These are phyloP conservation scores for Eutrigla gurnardus DNA, from an alignment of 2,797 vertebrate genomes.

Conservation along the genomic window DNA sequence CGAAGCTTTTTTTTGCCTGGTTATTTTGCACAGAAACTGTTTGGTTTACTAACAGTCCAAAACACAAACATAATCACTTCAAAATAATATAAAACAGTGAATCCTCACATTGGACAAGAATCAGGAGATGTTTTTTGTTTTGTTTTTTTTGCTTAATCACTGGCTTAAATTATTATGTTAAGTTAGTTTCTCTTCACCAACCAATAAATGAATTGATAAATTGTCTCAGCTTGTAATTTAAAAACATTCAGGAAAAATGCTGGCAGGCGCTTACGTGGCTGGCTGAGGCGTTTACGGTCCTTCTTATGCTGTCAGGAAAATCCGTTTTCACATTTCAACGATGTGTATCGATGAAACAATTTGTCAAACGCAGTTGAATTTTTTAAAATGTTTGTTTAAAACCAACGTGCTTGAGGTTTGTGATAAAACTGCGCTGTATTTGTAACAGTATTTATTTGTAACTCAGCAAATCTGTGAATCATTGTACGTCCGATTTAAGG, in stretches of 20 bases:
- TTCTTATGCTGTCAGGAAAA: slow-evolving; percentile 14
- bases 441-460: background rate
- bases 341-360: background rate
- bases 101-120: background rate
- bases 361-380: too few relatives aligned
- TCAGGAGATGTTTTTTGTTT: too few relatives aligned
- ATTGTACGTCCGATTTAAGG: background rate
- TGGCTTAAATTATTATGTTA: too few relatives aligned
- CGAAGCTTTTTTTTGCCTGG: slow-evolving; percentile 3
- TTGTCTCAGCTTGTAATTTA: background rate
- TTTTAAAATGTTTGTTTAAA: too few relatives aligned
- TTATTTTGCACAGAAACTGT: slow-evolving; percentile 1
- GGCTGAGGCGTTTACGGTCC: slow-evolving; percentile 39
- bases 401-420: rapidly evolving
- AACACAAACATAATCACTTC: background rate
- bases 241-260: background rate
- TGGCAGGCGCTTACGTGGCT: slow-evolving; percentile 78
- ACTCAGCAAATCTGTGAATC: rapidly evolving
- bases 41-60: background rate
- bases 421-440: background rate
- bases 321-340: rapidly evolving
- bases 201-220: background rate
- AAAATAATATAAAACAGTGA: background rate
- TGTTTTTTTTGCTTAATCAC: too few relatives aligned
- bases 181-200: background rate